Conservation (phyloP, 2,797 vertebrate species). For the Cryptoprocta ferox region DNA sequence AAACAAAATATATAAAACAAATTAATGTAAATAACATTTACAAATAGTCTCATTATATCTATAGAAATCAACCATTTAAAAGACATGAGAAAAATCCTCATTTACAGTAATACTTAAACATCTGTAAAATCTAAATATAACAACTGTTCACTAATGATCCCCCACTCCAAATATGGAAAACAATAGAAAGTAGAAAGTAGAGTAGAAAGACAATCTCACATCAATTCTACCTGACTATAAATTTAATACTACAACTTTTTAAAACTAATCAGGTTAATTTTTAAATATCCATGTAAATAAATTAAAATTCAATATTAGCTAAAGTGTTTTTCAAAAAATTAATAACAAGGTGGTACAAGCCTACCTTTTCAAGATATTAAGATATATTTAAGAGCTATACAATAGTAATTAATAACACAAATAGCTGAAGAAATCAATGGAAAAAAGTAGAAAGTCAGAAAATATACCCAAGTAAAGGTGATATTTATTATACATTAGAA, state of each 20-base stretch:
- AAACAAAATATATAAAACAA: background rate
- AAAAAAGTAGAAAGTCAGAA: background rate
- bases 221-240: background rate
- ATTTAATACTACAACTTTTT: background rate
- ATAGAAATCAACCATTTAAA: background rate
- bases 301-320: background rate
- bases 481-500: background rate
- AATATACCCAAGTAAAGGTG: background rate
- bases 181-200: background rate
- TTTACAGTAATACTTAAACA: background rate
- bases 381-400: background rate
- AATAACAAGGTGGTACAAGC: background rate
- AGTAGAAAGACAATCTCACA: background rate
- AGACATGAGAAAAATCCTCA: background rate
- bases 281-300: background rate
- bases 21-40: background rate
- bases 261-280: background rate
- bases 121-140: background rate
- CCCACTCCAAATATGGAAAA: background rate
- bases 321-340: background rate
- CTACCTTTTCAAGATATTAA: background rate
- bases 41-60: background rate
- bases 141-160: background rate
- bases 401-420: background rate
- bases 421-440: background rate